Conservation (phyloP, 2,113 vertebrate species). For the Crotophaga sulcirostris region DNA sequence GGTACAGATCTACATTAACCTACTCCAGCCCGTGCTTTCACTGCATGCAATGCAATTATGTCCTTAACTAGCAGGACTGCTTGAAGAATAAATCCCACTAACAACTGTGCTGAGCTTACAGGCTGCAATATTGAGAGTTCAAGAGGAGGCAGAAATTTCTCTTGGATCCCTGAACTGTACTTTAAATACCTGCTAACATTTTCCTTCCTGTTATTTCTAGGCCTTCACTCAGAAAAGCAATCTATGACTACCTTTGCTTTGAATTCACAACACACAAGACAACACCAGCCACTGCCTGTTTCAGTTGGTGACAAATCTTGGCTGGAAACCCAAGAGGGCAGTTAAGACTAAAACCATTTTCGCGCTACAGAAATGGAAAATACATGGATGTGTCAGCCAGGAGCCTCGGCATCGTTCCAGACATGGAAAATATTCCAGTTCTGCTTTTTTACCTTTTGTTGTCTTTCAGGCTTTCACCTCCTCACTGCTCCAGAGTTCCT, state of each 20-base stretch:
- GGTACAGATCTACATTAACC: too few relatives aligned
- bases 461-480: not conserved
- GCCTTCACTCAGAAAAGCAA: not conserved
- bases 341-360: not conserved
- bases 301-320: not conserved
- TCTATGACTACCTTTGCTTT: not conserved
- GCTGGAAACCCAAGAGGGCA: not conserved
- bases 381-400: not conserved
- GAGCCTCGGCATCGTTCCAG: not conserved
- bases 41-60: too few relatives aligned
- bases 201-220: not conserved
- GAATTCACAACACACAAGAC: not conserved
- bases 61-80: not conserved
- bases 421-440: not conserved
- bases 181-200: not conserved
- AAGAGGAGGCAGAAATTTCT: not conserved
- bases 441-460: not conserved
- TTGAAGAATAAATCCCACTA: not conserved
- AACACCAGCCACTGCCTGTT: not conserved
- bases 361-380: not conserved
- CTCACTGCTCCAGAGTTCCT: not conserved
- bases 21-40: not conserved
- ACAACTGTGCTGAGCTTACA: not conserved
- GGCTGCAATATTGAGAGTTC: accelerated
- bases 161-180: not conserved